phyloP scores from a whole-genome alignment of 2,113 vertebrate species.

The Eurystomus gularis region DNA sequence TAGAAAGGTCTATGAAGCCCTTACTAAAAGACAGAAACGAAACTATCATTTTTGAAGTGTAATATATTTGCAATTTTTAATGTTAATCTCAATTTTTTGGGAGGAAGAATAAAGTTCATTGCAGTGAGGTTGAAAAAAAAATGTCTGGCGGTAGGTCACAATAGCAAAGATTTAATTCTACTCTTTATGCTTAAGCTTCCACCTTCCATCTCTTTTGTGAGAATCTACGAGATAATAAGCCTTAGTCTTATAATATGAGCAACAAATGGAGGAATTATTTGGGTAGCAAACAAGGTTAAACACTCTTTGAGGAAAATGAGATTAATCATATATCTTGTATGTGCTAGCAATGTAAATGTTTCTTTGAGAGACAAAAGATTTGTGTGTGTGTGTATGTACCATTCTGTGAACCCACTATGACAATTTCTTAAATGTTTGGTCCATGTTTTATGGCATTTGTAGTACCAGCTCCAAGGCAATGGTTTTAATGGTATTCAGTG shows the following conservation, averaged over 20 bases:
- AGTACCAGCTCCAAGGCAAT: not conserved
- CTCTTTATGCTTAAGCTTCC: not conserved
- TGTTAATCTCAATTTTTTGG: not conserved
- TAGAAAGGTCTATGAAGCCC: not conserved
- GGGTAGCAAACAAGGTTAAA: not conserved
- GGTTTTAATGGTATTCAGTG: not conserved
- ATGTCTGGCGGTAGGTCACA: not conserved
- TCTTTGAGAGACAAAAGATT: not conserved
- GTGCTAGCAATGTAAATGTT: not conserved
- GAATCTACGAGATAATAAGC: not conserved
- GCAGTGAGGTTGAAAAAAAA: not conserved
- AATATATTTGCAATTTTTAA: not conserved
- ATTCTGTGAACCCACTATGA: not conserved
- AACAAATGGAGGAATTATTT: not conserved
- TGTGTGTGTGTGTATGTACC: not conserved
- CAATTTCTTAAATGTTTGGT: not conserved
- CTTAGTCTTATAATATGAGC: not conserved
- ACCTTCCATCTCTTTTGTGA: not conserved
- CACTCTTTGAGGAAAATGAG: not conserved
- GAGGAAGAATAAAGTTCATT: not conserved
- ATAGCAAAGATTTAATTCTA: not conserved
- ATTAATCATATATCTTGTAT: not conserved
- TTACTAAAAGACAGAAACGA: not conserved
- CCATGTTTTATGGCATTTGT: not conserved
- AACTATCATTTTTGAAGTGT: not conserved